Evolutionary conservation across 1,140 invertebrate species (phyloP).

Genomic region (Camponotus pennsylvanicus): DNA sequence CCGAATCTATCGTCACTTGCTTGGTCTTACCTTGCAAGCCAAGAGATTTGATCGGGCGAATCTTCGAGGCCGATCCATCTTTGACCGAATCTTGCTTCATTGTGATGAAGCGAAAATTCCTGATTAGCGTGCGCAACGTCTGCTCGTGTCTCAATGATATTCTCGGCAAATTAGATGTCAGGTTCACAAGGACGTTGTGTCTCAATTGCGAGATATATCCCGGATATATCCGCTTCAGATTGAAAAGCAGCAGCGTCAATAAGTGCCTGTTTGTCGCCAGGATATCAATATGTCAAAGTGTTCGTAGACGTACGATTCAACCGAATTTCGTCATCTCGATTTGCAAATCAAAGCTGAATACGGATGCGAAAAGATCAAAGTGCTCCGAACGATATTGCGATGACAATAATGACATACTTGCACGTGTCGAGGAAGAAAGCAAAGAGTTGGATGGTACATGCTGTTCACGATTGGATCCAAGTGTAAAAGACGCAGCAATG

Average conservation of each 20-base stretch:
- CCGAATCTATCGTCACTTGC: not conserved
- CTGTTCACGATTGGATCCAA: not conserved
- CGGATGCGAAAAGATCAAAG: not conserved
- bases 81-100: constrained; percentile 48
- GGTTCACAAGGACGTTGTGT: constrained; percentile 10
- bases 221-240: constrained; percentile 69
- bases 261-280: constrained; percentile 60
- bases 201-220: constrained; percentile 71
- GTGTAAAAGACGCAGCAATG: not conserved
- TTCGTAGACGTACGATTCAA: constrained; percentile 6
- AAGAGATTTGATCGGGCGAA: constrained; percentile 56
- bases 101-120: constrained; percentile 67
- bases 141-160: constrained; percentile 71
- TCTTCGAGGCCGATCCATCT: constrained; percentile 68
- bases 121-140: constrained; percentile 55
- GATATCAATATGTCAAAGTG: constrained; percentile 62
- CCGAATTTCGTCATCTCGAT: not conserved
- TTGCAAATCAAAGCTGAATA: not conserved
- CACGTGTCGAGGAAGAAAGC: not conserved
- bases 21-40: constrained; percentile 71
- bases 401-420: not conserved
- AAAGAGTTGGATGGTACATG: not conserved
- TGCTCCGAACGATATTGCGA: not conserved
- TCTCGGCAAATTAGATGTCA: constrained; percentile 49
- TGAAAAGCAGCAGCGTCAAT: constrained; percentile 4